Conservation (phyloP, 1,140 invertebrate species). For the Calephelis nemesis region DNA sequence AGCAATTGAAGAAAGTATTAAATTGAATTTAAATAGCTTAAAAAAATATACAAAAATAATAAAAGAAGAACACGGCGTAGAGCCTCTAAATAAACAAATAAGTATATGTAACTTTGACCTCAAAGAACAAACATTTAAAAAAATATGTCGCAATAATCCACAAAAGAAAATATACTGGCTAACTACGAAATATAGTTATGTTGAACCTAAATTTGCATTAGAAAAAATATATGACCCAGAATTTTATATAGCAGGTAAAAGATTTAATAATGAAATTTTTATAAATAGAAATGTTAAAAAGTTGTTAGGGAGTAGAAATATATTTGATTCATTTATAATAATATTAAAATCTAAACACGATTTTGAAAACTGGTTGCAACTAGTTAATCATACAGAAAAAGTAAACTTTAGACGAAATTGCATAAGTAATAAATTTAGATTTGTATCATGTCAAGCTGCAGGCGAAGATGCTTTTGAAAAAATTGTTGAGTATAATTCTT, state of each 20-base stretch:
- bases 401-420: not conserved
- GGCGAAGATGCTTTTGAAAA: not conserved
- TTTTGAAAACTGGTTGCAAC: not conserved
- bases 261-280: not conserved
- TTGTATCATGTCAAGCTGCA: not conserved
- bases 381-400: not conserved
- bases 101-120: not conserved
- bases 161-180: constrained; percentile 1
- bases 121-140: not conserved
- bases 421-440: not conserved
- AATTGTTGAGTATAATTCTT: not conserved
- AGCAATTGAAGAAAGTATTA: not conserved
- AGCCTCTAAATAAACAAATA: not conserved
- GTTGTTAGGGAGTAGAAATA: not conserved
- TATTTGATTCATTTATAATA: constrained; percentile 4
- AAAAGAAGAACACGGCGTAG: not conserved
- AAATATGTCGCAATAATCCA: not conserved
- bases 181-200: not conserved
- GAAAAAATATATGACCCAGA: not conserved
- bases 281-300: not conserved
- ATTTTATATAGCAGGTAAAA: constrained; percentile 11
- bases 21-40: not conserved
- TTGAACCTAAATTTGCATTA: not conserved
- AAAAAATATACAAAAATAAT: not conserved
- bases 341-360: not conserved